Evolutionary conservation across 2,888 invertebrate species (phyloP), one percentile per base, ranked within the genome.

Genomic region (Cephus pulcher): DNA sequence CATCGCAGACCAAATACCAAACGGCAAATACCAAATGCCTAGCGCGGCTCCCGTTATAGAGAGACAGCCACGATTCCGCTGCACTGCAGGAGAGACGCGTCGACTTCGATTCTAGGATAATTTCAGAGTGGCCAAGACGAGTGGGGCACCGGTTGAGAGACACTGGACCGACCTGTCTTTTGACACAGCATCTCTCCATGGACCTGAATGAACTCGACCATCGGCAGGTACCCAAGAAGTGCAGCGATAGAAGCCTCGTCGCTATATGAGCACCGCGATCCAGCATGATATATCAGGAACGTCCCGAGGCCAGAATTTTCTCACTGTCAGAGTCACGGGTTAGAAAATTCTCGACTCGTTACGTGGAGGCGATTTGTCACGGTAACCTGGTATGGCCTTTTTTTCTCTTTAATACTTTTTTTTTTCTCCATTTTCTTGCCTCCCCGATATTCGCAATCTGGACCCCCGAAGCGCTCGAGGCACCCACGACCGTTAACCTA

Each of bases 401-500:
- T 33, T 76, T 71, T 76, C 73, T 37, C 35, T 35, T 76, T 77
- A 71, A 15, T 30, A 15, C 30, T 30, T 23, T 30, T 71, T 71
- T 30, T 30, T 33, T 1, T 11, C 71, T 71, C 11, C 71, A 15
- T 71, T 33, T 34, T 34, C 30, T 71, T 23, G 12, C 15, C 30
- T 3, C 12, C 71, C 12, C 71, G 71, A 74, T 81, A 81, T 81
- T 83, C 77, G 77, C 81, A 81, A 82, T 80, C 78, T 76, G 80
- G 78, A 76, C 68, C 74, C 80, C 32, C 74, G 77, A 82, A 84
- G 79, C 81, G 84, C 85, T 85, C 75, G 78, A 77, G 84, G 84
- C 85, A 80, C 75, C 76, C 74, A 78, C 80, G 79, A 84, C 85
- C 84, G 84, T 86, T 84, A 86, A 80, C 82, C 83, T 81, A 83